phyloP scores from a whole-genome alignment of 2,888 invertebrate genomes.

The Heliconius hortense region DNA sequence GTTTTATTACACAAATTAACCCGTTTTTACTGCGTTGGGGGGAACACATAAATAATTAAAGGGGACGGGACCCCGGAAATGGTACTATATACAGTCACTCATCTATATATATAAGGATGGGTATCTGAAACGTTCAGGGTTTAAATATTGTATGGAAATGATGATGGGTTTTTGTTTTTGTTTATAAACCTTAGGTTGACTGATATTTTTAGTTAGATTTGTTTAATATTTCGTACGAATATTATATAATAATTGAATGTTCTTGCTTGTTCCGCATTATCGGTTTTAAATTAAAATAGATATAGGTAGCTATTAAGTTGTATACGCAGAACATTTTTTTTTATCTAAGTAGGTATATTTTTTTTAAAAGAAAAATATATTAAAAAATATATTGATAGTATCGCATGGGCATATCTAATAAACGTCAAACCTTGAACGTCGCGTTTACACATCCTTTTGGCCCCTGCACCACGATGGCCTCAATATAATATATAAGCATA shows the following conservation, averaged over 20 bases:
- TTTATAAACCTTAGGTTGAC: neutral
- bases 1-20: conserved; percentile 74
- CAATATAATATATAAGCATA: no score
- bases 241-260: neutral
- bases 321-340: neutral
- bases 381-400: no score
- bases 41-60: conserved; percentile 66
- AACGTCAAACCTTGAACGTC: neutral
- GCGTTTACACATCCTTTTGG: no score
- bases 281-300: neutral
- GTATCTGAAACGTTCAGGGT: conserved; percentile 22
- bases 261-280: neutral
- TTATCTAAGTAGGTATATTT: no score
- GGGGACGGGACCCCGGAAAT: conserved; percentile 49
- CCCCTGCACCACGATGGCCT: no score
- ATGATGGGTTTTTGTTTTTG: neutral
- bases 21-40: conserved; percentile 64
- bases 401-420: neutral
- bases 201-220: neutral
- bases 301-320: neutral
- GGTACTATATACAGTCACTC: conserved; percentile 45
- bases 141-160: neutral
- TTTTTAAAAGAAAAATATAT: no score
- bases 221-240: neutral
- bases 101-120: conserved; percentile 18